These are phyloP conservation scores for Papilio protenor DNA, from an alignment of 2,888 invertebrate genomes.

Conservation along the genomic window DNA sequence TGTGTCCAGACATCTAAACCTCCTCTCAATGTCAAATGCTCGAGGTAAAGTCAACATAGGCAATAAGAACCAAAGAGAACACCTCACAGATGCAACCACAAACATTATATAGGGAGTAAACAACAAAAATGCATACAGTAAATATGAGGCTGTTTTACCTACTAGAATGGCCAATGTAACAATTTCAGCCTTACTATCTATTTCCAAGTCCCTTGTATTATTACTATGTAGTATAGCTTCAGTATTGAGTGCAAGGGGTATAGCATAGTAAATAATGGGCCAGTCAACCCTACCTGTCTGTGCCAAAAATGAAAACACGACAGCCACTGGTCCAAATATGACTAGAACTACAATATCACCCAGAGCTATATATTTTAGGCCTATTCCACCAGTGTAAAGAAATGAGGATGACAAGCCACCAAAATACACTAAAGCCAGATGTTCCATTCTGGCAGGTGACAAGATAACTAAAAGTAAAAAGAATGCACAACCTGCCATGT, in stretches of 20 bases:
- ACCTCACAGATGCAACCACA: slow-evolving; percentile 92
- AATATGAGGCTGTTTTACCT: slow-evolving; percentile 95
- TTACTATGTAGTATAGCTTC: slow-evolving; percentile 98
- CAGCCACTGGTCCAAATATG: slow-evolving; percentile 97
- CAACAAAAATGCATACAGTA: slow-evolving; percentile 94
- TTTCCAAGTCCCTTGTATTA: slow-evolving; percentile 95
- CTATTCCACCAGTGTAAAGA: slow-evolving; percentile 98
- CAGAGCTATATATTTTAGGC: slow-evolving; percentile 96
- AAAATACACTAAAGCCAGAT: slow-evolving; percentile 96
- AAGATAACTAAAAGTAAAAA: slow-evolving; percentile 90
- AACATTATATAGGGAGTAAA: slow-evolving; percentile 96
- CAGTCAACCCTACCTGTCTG: slow-evolving; percentile 96
- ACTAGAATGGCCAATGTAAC: slow-evolving; percentile 97
- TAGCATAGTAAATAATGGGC: slow-evolving; percentile 96
- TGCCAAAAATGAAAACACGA: slow-evolving; percentile 96
- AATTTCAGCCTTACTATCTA: slow-evolving; percentile 94
- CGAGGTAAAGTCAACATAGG: slow-evolving; percentile 94
- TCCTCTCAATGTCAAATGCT: slow-evolving; percentile 95
- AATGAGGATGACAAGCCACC: slow-evolving; percentile 97
- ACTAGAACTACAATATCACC: slow-evolving; percentile 96
- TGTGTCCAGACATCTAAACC: slow-evolving; percentile 91
- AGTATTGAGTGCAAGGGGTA: slow-evolving; percentile 96
- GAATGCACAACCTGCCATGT: slow-evolving; percentile 93
- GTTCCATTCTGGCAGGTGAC: slow-evolving; percentile 97
- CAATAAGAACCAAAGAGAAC: slow-evolving; percentile 94